Evolutionary conservation across 2,888 invertebrate genomes (phyloP).

Genomic region (Atrina japonica): DNA sequence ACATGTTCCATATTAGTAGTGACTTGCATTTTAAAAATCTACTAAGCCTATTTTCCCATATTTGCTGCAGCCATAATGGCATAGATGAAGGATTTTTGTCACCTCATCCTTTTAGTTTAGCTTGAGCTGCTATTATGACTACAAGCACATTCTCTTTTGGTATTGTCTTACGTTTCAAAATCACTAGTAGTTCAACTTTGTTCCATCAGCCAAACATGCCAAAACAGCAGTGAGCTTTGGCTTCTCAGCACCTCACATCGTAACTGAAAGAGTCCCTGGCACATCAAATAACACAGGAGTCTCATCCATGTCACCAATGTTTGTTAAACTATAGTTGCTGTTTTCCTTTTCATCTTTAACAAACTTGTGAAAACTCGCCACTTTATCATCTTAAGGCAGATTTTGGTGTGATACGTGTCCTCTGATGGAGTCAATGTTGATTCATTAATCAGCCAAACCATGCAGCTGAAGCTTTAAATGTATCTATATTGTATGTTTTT

Average conservation of each 20-base stretch:
- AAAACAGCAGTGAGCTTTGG: conserved; percentile 49
- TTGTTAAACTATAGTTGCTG: not conserved
- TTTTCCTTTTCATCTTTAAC: not conserved
- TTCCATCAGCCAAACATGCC: conserved; percentile 45
- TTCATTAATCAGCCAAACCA: not conserved
- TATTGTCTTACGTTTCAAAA: conserved; percentile 50
- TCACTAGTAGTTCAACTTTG: conserved; percentile 42
- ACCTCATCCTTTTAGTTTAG: conserved; percentile 44
- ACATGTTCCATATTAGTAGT: conserved; percentile 43
- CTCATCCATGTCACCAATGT: conserved; percentile 36
- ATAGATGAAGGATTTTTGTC: conserved; percentile 28
- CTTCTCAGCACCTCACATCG: conserved; percentile 38
- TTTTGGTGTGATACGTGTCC: not conserved
- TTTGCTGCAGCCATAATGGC: conserved; percentile 39
- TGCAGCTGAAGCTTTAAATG: not conserved
- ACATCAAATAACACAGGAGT: conserved; percentile 39
- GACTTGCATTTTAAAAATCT: conserved; percentile 23
- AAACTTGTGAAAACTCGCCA: not conserved
- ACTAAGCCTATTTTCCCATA: conserved; percentile 37
- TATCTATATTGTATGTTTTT: too few species aligned
- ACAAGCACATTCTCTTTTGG: conserved; percentile 26
- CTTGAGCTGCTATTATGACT: conserved; percentile 34
- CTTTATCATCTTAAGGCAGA: not conserved
- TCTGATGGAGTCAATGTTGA: not conserved
- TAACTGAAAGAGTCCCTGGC: conserved; percentile 28